Percentiles rank a stretch among this genome's conserved stretches.
These are phyloP conservation scores for Neoascia interrupta DNA, from an alignment of 2,888 invertebrate genomes.

Conservation along the genomic window DNA sequence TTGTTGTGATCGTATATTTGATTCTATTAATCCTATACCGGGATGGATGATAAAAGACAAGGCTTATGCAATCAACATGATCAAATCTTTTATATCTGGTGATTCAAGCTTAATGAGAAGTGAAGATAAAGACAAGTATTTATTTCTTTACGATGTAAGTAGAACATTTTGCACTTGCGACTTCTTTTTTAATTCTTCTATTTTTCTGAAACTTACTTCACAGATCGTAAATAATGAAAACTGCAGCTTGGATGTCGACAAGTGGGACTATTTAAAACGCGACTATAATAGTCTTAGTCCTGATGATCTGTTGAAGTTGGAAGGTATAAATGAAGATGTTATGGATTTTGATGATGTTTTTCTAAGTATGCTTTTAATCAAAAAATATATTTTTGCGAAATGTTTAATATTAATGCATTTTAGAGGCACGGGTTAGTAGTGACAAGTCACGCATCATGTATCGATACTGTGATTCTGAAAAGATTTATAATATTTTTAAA, in stretches of 20 bases:
- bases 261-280: constrained; percentile 85
- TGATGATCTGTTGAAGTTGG: no score
- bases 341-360: constrained; percentile 75
- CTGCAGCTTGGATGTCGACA: constrained; percentile 84
- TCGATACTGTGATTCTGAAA: constrained; percentile 80
- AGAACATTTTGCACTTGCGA: neutral
- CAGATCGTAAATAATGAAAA: constrained; percentile 83
- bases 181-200: neutral
- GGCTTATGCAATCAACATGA: constrained; percentile 73
- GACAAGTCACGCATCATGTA: constrained; percentile 78
- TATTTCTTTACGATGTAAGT: constrained; percentile 76
- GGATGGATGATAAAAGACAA: constrained; percentile 61
- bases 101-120: constrained; percentile 64
- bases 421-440: constrained; percentile 72
- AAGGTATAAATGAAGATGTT: constrained; percentile 72
- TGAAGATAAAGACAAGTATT: constrained; percentile 70
- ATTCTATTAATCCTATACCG: no score
- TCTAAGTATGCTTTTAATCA: constrained; percentile 50
- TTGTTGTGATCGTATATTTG: no score
- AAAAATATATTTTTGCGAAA: neutral
- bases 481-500: constrained; percentile 80
- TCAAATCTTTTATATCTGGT: constrained; percentile 75
- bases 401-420: constrained; percentile 24
- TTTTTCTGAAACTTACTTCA: neutral
- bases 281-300: no score